Base-by-base conservation (phyloP, 2,113 vertebrate genomes). In the Nerophis lumbriciformis region DNA sequence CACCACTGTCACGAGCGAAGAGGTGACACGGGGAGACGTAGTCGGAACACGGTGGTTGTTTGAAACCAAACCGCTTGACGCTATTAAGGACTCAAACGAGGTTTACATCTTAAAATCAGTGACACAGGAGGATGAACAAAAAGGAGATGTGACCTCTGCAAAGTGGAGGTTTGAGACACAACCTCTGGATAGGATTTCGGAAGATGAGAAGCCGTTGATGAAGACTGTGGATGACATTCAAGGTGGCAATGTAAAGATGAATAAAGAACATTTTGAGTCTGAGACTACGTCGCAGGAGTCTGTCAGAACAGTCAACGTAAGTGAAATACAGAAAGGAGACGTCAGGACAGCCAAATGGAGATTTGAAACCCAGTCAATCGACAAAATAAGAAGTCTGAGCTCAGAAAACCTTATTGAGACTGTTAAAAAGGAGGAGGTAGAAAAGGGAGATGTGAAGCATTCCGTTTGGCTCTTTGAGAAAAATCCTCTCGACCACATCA, bases 381-480 rank as follows among this genome's bases (percentile, higher is more conserved):
- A 95, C 73, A 90, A 93, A 72, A 90, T 97, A 63, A 89, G 82
- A 84, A 90, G 88, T 72, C 90, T 93, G 83, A 91, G 80, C n/a
- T 89, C 88, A 28, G 92, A 92, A 73, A 84, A 91, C 72, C 76
- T 90, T 48, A 83, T 94, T 66, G 91, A 92, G 74, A 94, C 83
- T 0, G 92, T 95, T 51, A 85, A 81, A 75, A 89, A 88, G 71
- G 91, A 97, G 70, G 93, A 95, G 12, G 67, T 93, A 1, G 83
- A 87, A 59, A 93, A 90, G 80, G 94, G 94, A 54, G 93, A 94
- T 73, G 93, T 96, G 13, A 93, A 91, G 82, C 85, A 93, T 36
- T 92, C 94, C 36, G 89, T 96, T 1, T 96, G 93, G 94, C 91
- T 96, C 65, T 96, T 96, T 90, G 94, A 95, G 89, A 93, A 93